A percentile compares a stretch with the other conserved stretches of the same genome.
phyloP scores from a whole-genome alignment of 2,797 vertebrate genomes.

The Phalloptychus januarius region DNA sequence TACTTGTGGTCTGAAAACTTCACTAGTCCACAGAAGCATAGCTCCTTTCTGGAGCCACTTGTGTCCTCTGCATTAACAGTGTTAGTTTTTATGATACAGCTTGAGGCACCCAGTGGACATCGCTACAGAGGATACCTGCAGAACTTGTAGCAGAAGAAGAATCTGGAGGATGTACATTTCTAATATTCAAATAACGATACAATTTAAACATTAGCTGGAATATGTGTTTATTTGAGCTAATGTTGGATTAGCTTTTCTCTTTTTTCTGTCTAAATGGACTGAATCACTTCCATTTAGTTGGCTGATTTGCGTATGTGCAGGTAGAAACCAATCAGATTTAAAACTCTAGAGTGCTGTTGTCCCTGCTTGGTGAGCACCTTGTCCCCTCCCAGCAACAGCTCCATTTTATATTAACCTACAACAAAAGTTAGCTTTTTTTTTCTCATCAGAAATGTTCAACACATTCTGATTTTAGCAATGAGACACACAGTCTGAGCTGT shows the following conservation, averaged over 20 bases:
- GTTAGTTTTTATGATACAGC: not conserved
- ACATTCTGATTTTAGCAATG: not conserved
- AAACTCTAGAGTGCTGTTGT: not conserved
- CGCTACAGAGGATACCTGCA: not conserved
- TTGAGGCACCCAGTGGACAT: not conserved
- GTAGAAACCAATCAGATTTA: not conserved
- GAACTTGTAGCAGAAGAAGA: not conserved
- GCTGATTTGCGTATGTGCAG: not conserved
- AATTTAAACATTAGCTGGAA: not conserved
- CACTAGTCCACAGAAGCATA: not conserved
- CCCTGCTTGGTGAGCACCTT: not conserved
- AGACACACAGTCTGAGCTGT: slow-evolving; percentile 15
- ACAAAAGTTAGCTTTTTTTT: not conserved
- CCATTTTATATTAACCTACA: not conserved
- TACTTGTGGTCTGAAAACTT: not conserved
- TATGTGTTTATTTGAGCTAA: not conserved
- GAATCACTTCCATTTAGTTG: not conserved
- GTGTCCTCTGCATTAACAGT: not conserved
- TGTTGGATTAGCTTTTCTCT: not conserved
- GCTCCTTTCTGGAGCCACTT: not conserved
- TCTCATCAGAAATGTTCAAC: slow-evolving; percentile 2
- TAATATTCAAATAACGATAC: not conserved
- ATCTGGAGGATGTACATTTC: not conserved
- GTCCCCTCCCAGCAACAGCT: not conserved
- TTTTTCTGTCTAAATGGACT: not conserved